A percentile compares a stretch with the other conserved stretches of the same genome.
Conservation (phyloP, 2,797 vertebrate species). For the Gephyroberyx darwinii region DNA sequence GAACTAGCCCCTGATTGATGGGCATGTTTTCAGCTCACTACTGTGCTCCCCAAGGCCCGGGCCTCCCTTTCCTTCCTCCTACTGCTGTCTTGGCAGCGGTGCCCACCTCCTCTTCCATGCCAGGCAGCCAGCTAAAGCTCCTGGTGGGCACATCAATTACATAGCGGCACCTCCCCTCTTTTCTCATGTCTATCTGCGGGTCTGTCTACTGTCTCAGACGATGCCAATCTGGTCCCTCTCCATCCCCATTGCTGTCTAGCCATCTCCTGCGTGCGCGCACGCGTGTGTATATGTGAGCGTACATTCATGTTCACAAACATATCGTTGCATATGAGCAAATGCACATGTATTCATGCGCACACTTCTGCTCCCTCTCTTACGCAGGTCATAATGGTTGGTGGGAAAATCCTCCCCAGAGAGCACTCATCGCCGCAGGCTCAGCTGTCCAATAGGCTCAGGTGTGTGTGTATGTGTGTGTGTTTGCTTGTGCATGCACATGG, state of each 20-base stretch:
- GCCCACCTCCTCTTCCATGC: conserved; percentile 75
- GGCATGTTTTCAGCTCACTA: conserved; percentile 80
- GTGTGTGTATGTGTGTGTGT: conserved; percentile 49
- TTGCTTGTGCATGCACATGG: not conserved
- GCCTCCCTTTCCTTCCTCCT: conserved; percentile 77
- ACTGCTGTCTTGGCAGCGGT: conserved; percentile 80
- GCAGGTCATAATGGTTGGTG: conserved; percentile 81
- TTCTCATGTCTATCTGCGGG: conserved; percentile 77
- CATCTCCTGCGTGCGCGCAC: conserved; percentile 39
- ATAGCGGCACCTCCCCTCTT: conserved; percentile 79
- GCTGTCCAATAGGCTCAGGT: conserved; percentile 81
- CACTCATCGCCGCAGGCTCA: conserved; percentile 77
- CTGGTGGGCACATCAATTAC: conserved; percentile 86
- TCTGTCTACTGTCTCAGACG: conserved; percentile 77
- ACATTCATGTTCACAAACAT: conserved; percentile 53
- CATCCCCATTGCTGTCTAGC: conserved; percentile 68
- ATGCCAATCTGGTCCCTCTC: conserved; percentile 77
- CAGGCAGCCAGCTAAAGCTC: conserved; percentile 81
- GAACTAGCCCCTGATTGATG: conserved; percentile 87
- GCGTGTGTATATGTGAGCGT: conserved; percentile 25
- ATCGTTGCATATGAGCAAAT: conserved; percentile 68
- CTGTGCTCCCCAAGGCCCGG: conserved; percentile 76
- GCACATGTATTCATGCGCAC: conserved; percentile 69
- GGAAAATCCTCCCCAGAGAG: conserved; percentile 80
- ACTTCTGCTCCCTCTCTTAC: conserved; percentile 65